These are phyloP conservation scores for Sebastes variabilis DNA, from an alignment of 2,797 vertebrate genomes.

Conservation along the genomic window DNA sequence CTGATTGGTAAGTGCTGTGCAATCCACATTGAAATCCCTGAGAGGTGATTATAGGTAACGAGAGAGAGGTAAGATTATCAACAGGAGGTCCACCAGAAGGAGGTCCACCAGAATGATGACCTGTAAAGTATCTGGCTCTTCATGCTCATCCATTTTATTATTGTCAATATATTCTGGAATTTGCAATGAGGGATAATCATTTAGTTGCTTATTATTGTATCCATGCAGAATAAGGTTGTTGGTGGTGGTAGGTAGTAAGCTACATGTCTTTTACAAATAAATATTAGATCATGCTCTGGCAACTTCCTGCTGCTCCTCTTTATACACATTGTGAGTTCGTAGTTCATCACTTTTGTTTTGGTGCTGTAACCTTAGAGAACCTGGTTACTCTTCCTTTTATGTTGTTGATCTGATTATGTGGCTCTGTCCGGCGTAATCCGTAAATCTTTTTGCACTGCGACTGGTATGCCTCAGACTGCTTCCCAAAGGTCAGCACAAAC, in stretches of 20 bases:
- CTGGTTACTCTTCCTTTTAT: neutral
- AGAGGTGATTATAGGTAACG: conserved; percentile 6
- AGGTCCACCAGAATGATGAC: neutral
- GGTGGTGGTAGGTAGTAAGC: no score
- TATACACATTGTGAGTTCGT: neutral
- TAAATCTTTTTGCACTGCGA: neutral
- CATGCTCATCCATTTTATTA: neutral
- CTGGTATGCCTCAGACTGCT: neutral
- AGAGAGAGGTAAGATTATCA: neutral
- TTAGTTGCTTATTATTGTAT: neutral
- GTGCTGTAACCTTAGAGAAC: neutral
- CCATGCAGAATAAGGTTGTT: neutral
- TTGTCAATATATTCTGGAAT: neutral
- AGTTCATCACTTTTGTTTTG: neutral
- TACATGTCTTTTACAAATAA: no score
- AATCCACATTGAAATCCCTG: neutral
- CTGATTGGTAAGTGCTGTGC: neutral
- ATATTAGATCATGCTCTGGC: neutral
- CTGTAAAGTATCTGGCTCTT: neutral
- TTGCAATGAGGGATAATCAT: neutral
- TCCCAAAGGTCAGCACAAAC: neutral
- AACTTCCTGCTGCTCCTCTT: neutral
- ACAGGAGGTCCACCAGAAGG: neutral
- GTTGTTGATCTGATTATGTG: neutral
- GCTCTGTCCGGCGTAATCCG: neutral